Conservation (phyloP, 2,888 invertebrate species). For the Prionchulus punctatus region DNA sequence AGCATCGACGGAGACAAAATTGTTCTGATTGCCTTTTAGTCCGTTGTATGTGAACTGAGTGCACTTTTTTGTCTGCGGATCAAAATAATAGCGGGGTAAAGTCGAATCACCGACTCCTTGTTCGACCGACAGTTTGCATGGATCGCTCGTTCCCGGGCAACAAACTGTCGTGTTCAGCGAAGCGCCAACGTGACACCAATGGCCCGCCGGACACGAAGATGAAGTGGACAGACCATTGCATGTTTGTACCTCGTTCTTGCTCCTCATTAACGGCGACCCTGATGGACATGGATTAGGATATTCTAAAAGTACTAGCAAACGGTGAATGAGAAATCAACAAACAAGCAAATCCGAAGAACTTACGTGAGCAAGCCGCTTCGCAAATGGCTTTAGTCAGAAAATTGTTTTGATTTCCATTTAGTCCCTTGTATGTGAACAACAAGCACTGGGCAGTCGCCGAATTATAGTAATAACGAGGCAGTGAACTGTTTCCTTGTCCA, state of each 20-base stretch:
- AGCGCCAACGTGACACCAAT: conserved; percentile 14
- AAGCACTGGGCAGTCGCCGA: no score
- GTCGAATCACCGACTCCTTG: conserved; percentile 21
- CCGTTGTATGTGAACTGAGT: conserved; percentile 15
- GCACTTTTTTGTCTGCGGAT: conserved; percentile 17
- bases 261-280: conserved; percentile 5
- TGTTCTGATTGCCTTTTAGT: conserved; percentile 12
- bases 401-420: no score
- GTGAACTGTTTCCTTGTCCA: no score
- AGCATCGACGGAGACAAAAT: conserved; percentile 13
- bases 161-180: conserved; percentile 26
- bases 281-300: neutral
- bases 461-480: no score
- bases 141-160: conserved; percentile 21
- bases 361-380: no score
- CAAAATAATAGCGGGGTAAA: conserved; percentile 21
- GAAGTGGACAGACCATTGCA: no score
- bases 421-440: no score
- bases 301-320: no score
- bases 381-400: no score
- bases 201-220: conserved; percentile 12
- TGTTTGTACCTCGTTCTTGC: no score
- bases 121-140: conserved; percentile 18
- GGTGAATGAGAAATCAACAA: no score
- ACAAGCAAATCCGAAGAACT: no score